Evolutionary conservation across 2,797 vertebrate species (phyloP).

Genomic region (Tragelaphus eurycerus): DNA sequence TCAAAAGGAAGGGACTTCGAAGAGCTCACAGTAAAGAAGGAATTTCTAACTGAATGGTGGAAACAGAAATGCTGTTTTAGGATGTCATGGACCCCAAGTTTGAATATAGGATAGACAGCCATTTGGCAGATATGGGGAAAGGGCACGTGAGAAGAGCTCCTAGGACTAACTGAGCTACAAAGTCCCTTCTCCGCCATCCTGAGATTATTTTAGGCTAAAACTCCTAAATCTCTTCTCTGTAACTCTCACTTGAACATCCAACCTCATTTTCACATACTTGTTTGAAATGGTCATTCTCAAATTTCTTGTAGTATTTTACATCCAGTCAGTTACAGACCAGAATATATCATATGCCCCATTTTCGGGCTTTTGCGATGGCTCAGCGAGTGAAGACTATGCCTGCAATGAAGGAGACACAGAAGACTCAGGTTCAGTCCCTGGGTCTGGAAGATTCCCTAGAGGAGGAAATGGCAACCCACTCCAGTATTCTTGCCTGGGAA

Average conservation of each 20-base stretch:
- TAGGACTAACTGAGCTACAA: background rate
- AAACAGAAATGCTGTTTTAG: background rate
- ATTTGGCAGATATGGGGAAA: background rate
- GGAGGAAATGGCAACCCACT: background rate
- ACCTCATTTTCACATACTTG: constrained; percentile 21
- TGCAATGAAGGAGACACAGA: background rate
- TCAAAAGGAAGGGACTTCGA: constrained; percentile 8
- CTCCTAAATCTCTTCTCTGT: background rate
- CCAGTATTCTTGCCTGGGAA: background rate
- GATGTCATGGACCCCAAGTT: background rate
- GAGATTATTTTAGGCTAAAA: constrained; percentile 6
- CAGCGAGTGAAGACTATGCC: background rate
- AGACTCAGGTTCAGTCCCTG: background rate
- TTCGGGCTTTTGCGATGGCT: rapidly evolving
- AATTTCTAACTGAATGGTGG: background rate
- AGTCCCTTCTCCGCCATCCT: background rate
- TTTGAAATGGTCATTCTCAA: constrained; percentile 16
- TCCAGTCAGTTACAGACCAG: constrained; percentile 11
- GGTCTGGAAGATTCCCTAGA: background rate
- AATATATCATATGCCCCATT: constrained; percentile 35
- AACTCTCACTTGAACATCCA: background rate
- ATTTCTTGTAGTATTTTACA: constrained; percentile 23
- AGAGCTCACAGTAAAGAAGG: constrained; percentile 5
- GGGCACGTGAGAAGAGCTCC: background rate
- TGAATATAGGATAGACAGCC: background rate